Conservation (phyloP, 2,888 invertebrate species). For the Teleiodes luculella region DNA sequence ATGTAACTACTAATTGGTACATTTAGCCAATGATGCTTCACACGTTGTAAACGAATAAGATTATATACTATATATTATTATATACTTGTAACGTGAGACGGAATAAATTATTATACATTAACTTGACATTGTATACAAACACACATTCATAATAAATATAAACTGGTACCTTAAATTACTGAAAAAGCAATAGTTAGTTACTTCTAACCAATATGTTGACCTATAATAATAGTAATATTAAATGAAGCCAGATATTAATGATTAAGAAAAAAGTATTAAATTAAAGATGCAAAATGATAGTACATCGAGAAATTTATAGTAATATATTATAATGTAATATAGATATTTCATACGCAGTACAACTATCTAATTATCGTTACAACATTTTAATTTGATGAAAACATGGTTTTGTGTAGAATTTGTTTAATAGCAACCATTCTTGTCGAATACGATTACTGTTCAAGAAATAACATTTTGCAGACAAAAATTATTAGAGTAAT, state of each 20-base stretch:
- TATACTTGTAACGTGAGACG: constrained; percentile 11
- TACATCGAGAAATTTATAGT: constrained; percentile 23
- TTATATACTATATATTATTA: not conserved
- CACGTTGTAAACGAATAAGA: not conserved
- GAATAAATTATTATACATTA: constrained; percentile 21
- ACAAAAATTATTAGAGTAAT: not conserved
- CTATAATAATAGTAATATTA: not conserved
- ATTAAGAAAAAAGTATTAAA: constrained; percentile 16
- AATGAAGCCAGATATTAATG: not conserved
- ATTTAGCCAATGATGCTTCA: constrained; percentile 13
- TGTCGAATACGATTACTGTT: too few species aligned
- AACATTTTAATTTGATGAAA: not conserved
- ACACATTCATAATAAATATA: constrained; percentile 26
- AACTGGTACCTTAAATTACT: constrained; percentile 34
- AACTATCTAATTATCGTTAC: constrained; percentile 41
- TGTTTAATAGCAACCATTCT: too few species aligned
- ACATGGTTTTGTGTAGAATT: not conserved
- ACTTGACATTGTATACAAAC: constrained; percentile 31
- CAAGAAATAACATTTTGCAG: not conserved
- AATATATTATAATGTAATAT: constrained; percentile 17
- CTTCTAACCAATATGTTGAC: not conserved
- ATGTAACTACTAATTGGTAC: too few species aligned
- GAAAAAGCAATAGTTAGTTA: constrained; percentile 27
- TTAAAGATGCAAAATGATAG: constrained; percentile 27
- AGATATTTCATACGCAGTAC: constrained; percentile 34